phyloP scores from a whole-genome alignment of 2,797 vertebrate genomes.

The Oreonectes daqikongensis region DNA sequence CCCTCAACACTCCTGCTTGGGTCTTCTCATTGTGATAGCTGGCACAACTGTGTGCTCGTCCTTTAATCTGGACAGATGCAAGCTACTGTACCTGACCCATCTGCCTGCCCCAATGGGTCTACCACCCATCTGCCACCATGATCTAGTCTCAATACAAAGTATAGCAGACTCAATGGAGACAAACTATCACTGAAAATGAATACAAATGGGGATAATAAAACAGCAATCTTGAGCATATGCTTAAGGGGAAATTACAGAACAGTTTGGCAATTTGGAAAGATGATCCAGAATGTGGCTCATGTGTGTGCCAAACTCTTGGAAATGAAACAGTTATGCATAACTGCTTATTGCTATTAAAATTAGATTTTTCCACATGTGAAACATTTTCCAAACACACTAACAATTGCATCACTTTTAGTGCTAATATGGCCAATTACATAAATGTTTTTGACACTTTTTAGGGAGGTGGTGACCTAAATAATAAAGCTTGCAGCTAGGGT shows the following conservation, averaged over 20 bases:
- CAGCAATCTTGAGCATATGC: background rate
- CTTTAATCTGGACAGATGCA: conserved; percentile 39
- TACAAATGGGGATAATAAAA: background rate
- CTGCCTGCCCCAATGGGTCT: conserved; percentile 34
- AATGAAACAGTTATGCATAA: conserved; percentile 12
- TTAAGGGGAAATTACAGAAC: background rate
- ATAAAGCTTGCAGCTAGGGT: background rate
- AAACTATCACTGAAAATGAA: conserved; percentile 10
- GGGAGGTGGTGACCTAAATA: background rate
- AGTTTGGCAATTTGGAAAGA: conserved; percentile 2
- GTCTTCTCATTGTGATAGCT: conserved; percentile 18
- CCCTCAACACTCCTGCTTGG: background rate
- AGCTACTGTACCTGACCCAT: conserved; percentile 35
- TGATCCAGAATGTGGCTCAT: background rate
- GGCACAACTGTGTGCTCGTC: conserved; percentile 29
- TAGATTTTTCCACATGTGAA: background rate
- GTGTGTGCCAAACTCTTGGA: conserved; percentile 31
- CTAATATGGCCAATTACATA: background rate
- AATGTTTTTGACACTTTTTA: background rate
- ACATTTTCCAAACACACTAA: background rate
- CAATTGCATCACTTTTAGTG: background rate
- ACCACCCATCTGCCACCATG: conserved; percentile 25
- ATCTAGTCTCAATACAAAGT: background rate
- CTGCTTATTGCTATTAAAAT: background rate
- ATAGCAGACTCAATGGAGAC: conserved; percentile 7